Evolutionary conservation across 30 jellyfish, hydroid and myxozoan genomes (phyloP), one percentile per base, ranked within the genome.

Genomic region (Catostylus mosaicus): DNA sequence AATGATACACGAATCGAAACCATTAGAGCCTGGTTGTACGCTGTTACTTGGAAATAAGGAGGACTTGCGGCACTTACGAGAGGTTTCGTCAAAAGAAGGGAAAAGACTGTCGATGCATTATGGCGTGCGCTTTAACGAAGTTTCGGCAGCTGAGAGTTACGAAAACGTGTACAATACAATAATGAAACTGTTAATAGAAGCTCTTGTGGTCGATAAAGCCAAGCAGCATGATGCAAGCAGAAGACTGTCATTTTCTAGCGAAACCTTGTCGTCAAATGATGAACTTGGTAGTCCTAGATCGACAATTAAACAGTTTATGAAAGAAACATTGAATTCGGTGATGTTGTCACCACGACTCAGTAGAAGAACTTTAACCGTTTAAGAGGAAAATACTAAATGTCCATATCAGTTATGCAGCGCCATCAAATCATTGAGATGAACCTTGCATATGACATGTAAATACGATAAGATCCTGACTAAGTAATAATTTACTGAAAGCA

Each of bases 71-170:
- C 97, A 90, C 64, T 77, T 73, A 29, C 89, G 97, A 27, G 86
- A 83, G 33, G 97, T 90, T 33, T 20, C 90, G 69, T 35, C 77
- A 56, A 68, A 76, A 38, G 97, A 90, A 54, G 97, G 96, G 1
- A 83, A 83, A 84, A 64, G 90, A 47, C 86, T 90, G 0, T 95
- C 97, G 47, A 38, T 68, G 88, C 82, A 83, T 59, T 90, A 61
- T 67, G 94, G 95, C 37, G 92, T 84, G 20, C 87, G 93, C 11
- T 90, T 75, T 56, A 61, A 62, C 83, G 97, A 90, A 78, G 80
- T 87, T 78, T 90, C 97, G 73, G 97, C 97, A 36, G 86, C 97
- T 52, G 96, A 80, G 79, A 36, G 80, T 67, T 90, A 69, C 77
- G 97, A 90, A 50, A 84, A 90, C 30, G 88, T 90, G 20, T 77